A percentile compares a stretch with the other conserved stretches of the same genome.
These are phyloP conservation scores for Todiramphus chloris DNA, from an alignment of 2,113 vertebrate genomes.

Conservation along the genomic window DNA sequence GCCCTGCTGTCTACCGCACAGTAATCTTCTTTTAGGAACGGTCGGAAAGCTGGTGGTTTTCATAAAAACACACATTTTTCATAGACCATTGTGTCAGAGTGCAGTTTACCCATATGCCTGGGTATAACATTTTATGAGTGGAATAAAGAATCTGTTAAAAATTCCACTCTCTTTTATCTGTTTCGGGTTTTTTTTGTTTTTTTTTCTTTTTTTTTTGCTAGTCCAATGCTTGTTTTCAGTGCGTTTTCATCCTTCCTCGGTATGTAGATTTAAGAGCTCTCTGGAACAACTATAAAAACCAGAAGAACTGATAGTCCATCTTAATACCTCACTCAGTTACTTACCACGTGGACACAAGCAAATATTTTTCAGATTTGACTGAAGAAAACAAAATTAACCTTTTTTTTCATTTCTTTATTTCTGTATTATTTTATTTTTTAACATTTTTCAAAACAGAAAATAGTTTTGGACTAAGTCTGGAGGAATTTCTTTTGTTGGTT, in stretches of 20 bases:
- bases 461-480: not conserved
- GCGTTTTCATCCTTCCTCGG: not conserved
- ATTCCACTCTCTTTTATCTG: not conserved
- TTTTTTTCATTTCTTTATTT: not conserved
- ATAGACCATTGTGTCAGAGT: too few species aligned
- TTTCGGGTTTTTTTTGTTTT: too few species aligned
- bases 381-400: not conserved
- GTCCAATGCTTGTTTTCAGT: not conserved
- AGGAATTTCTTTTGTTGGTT: not conserved
- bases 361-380: not conserved
- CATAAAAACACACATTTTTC: not conserved
- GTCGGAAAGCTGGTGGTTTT: not conserved
- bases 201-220: not conserved
- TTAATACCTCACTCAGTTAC: not conserved
- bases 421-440: not conserved
- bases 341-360: fast-evolving
- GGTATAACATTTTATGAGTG: not conserved
- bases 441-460: not conserved
- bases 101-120: not conserved
- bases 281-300: not conserved
- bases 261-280: not conserved
- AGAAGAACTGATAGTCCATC: not conserved
- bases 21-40: fast-evolving
- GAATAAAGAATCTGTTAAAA: not conserved
- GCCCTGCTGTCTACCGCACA: fast-evolving